A percentile compares a stretch with the other conserved stretches of the same genome.
Conservation (phyloP, 1,140 invertebrate species). For the Listronotus bonariensis region DNA sequence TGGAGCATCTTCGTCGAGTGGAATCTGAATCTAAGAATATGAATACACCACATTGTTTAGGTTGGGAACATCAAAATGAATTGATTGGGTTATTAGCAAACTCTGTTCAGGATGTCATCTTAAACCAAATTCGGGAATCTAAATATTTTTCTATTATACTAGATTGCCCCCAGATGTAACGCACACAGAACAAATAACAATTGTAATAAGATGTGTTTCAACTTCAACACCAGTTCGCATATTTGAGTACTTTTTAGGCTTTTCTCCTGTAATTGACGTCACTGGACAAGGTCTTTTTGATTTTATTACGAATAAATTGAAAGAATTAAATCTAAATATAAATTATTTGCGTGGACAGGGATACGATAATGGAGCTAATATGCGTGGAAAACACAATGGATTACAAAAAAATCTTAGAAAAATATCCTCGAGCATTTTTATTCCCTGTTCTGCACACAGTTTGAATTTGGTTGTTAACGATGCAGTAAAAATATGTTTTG, state of each 20-base stretch:
- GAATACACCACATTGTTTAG: constrained; percentile 20
- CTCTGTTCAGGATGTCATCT: constrained; percentile 5
- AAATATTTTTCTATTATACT: not conserved
- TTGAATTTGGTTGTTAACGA: constrained; percentile 21
- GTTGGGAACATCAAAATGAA: constrained; percentile 8
- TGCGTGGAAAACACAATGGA: constrained; percentile 5
- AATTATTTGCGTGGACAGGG: too few species aligned
- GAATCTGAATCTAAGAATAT: constrained; percentile 12
- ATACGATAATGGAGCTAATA: too few species aligned
- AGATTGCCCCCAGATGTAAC: constrained; percentile 5
- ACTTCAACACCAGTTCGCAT: constrained; percentile 5
- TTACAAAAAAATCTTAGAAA: constrained; percentile 13
- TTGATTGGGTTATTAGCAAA: constrained; percentile 9
- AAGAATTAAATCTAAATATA: not conserved
- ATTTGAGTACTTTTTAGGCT: constrained; percentile 2
- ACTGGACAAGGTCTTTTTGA: constrained; percentile 3
- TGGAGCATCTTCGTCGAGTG: constrained; percentile 11
- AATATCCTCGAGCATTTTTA: constrained; percentile 13
- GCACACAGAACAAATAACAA: constrained; percentile 12
- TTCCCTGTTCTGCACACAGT: constrained; percentile 12
- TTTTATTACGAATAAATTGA: constrained; percentile 1
- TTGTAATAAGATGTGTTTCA: constrained; percentile 6
- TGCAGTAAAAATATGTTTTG: constrained; percentile 14
- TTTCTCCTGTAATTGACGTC: constrained; percentile 3
- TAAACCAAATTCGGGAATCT: constrained; percentile 17